A percentile compares a stretch with the other conserved stretches of the same genome.
Conservation (phyloP, 64 coral and sea anemone species). For the Platygyra sinensis region DNA sequence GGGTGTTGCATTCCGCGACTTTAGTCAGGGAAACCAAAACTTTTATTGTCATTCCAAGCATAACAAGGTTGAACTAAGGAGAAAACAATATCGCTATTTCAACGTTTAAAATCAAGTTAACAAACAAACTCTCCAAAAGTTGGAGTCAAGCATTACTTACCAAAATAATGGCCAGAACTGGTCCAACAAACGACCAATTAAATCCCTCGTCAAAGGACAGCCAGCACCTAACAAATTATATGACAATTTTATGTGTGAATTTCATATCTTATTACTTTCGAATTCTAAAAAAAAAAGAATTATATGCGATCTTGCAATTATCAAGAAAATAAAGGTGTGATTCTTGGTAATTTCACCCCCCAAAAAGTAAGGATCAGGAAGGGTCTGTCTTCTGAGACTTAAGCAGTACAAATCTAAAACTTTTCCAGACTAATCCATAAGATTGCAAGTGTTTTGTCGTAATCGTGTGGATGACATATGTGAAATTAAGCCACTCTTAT, state of each 20-base stretch:
- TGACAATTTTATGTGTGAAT: not conserved
- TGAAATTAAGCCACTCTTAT: too few species aligned
- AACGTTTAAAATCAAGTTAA: too few species aligned
- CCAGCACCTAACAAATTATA: not conserved
- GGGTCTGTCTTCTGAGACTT: too few species aligned
- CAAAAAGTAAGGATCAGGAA: too few species aligned
- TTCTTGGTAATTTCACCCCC: too few species aligned
- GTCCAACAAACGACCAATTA: constrained; percentile 23
- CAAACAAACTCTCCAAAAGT: not conserved
- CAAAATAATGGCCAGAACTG: not conserved
- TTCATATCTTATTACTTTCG: not conserved
- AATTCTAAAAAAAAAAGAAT: not conserved
- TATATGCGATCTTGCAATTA: too few species aligned
- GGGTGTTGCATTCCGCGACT: not conserved
- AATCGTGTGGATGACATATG: too few species aligned
- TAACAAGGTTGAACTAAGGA: not conserved
- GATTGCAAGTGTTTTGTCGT: too few species aligned
- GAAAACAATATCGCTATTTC: not conserved
- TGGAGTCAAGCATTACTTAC: not conserved
- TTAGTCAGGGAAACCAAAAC: not conserved
- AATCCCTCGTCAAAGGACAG: not conserved
- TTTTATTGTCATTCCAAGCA: constrained; percentile 15
- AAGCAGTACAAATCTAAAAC: too few species aligned
- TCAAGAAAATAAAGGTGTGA: too few species aligned
- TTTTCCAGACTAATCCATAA: too few species aligned